phyloP scores from a whole-genome alignment of 2,113 vertebrate genomes.

The Nesoenas mayeri region DNA sequence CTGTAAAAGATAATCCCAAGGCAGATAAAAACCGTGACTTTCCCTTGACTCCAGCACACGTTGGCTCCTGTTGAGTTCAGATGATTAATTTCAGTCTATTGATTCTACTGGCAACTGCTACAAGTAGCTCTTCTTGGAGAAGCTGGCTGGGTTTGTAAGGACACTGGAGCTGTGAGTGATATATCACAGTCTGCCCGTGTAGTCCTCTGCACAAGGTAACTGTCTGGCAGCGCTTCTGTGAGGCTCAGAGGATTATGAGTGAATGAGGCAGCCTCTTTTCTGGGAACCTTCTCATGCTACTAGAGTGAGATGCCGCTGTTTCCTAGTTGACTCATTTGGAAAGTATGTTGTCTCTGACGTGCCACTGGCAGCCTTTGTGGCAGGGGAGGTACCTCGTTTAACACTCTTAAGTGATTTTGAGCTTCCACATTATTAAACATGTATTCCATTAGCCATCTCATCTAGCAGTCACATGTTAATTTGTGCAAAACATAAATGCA shows the following conservation, averaged over 20 bases:
- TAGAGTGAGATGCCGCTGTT: not conserved
- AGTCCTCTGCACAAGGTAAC: not conserved
- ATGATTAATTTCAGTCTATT: conserved; percentile 40
- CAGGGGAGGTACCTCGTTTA: not conserved
- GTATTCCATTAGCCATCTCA: conserved; percentile 14
- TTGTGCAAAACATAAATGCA: not conserved
- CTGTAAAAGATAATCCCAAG: not conserved
- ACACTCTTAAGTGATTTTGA: not conserved
- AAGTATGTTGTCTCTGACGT: not conserved
- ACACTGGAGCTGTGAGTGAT: not conserved
- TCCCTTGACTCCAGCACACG: not conserved
- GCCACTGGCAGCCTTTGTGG: not conserved
- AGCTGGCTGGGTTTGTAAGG: not conserved
- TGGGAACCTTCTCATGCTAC: not conserved
- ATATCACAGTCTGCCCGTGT: not conserved
- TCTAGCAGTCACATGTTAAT: not conserved
- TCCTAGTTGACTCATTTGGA: not conserved
- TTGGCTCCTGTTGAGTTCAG: not conserved
- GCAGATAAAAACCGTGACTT: not conserved
- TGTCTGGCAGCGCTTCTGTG: not conserved
- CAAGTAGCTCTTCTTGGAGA: not conserved
- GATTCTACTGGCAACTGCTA: conserved; percentile 8
- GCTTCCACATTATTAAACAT: conserved; percentile 21
- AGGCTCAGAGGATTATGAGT: not conserved
- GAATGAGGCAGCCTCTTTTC: not conserved